phyloP scores from a whole-genome alignment of 2,888 invertebrate genomes.

The Strigamia maritima region DNA sequence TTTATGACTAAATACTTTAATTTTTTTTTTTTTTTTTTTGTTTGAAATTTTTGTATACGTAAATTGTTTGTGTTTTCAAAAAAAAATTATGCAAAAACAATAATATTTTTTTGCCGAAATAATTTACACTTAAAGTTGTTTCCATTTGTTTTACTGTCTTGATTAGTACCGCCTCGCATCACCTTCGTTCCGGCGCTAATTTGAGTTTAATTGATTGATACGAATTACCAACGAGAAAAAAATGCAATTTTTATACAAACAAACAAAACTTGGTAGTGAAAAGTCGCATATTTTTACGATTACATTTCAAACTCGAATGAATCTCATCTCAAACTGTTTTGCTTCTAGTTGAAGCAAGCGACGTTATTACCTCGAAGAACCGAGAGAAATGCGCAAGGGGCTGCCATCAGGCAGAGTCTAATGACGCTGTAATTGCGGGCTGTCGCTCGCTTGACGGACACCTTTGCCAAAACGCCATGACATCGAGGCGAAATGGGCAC shows the following conservation, averaged over 20 bases:
- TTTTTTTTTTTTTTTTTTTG: too few relatives aligned
- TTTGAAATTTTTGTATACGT: too few relatives aligned
- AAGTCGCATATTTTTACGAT: neutral
- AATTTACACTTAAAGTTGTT: too few relatives aligned
- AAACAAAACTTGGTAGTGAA: neutral
- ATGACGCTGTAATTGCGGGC: conserved; percentile 36
- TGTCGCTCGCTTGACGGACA: conserved; percentile 27
- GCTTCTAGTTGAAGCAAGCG: neutral
- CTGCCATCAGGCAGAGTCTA: conserved; percentile 14
- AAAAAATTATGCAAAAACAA: too few relatives aligned
- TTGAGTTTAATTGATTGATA: neutral
- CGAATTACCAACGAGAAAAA: too few relatives aligned
- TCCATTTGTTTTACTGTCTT: too few relatives aligned
- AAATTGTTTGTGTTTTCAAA: too few relatives aligned
- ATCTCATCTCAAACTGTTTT: conserved; percentile 21
- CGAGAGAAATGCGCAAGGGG: conserved; percentile 6
- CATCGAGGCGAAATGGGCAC: conserved; percentile 22
- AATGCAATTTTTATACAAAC: neutral
- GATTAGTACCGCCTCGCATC: too few relatives aligned
- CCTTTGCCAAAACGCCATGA: conserved; percentile 31
- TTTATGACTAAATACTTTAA: too few relatives aligned
- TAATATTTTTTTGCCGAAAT: too few relatives aligned
- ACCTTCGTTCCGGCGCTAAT: neutral
- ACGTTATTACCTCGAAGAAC: conserved; percentile 1
- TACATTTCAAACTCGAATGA: conserved; percentile 12